Conservation (phyloP, 2,113 vertebrate species). For the Ceyx margarethae region DNA sequence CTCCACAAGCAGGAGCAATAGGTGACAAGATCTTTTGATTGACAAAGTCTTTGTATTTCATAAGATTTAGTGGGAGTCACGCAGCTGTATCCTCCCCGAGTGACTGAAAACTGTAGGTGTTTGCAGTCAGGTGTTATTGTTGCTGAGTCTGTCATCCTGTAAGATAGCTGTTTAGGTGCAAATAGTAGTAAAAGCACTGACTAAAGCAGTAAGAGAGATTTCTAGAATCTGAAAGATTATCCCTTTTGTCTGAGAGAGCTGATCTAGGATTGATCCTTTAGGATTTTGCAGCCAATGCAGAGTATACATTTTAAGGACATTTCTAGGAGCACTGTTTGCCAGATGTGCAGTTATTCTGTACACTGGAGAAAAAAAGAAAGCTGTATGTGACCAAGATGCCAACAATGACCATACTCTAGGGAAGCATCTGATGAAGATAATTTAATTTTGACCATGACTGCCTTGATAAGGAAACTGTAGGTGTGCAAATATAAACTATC, state of each 20-base stretch:
- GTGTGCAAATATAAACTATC: background rate
- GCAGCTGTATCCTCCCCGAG: background rate
- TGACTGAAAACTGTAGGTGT: constrained; percentile 8
- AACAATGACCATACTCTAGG: background rate
- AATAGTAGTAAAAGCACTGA: constrained; percentile 29
- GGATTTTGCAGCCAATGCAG: background rate
- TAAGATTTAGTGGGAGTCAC: background rate
- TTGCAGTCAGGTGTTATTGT: constrained; percentile 9
- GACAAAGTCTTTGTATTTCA: constrained; percentile 16
- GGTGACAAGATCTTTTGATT: constrained; percentile 8
- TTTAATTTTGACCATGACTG: background rate
- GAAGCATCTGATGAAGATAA: background rate
- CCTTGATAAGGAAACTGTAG: background rate
- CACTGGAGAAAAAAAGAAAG: background rate
- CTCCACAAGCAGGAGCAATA: constrained; percentile 3
- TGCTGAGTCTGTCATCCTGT: constrained; percentile 2
- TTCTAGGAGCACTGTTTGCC: background rate
- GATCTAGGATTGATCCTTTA: background rate
- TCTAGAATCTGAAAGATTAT: constrained; percentile 18
- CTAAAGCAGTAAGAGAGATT: background rate
- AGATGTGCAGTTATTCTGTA: background rate
- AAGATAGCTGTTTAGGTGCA: constrained; percentile 9
- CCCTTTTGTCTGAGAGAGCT: background rate
- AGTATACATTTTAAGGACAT: background rate
- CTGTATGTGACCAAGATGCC: background rate